Base-by-base conservation (phyloP, 2,113 vertebrate genomes). In the Megatriorchis doriae region DNA sequence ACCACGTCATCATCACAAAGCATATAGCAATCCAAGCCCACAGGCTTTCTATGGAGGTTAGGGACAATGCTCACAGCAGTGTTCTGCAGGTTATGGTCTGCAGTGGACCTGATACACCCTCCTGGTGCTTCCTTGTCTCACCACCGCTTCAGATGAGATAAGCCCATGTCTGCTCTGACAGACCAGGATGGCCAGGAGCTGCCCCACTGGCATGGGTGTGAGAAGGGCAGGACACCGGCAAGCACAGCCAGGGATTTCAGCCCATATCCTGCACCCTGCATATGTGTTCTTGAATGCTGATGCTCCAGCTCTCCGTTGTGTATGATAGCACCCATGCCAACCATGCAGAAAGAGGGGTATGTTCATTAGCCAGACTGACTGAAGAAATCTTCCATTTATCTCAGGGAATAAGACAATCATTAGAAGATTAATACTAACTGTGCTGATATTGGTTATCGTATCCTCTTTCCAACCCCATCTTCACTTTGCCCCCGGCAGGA, bases 401-500 rank as follows among this genome's bases (percentile, higher is more conserved):
- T 88, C 1, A 0, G 25, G 53, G n/a, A 85, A 89, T 47, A 93
- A 79, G 84, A 72, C 13, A 23, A 63, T 73, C 34, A 67, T 21
- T 38, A 58, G 56, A 82, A 81, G 21, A 62, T 56, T n/a, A 87
- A 59, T 27, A 52, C 16, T 53, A 38, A 48, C 43, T 26, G 20
- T 0, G 3, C 42, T 73, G 52, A 67, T 84, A 31, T 1, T 74
- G 40, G 25, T 65, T 61, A 25, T 52, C 1, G 0, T 45, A 50
- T 43, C n/a, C 11, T 71, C 42, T 81, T 84, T 78, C 45, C 61
- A 80, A 66, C 22, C 32, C 40, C 43, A 50, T n/a, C 56, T 43
- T 62, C 55, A 52, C 38, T 75, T 86, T 78, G 8, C 43, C 11
- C 63, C 82, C 88, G 65, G 58, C 93, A 99, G 99, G 98, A 99